Conservation (phyloP, 2,888 invertebrate genomes). For the Agrochola circellaris region DNA sequence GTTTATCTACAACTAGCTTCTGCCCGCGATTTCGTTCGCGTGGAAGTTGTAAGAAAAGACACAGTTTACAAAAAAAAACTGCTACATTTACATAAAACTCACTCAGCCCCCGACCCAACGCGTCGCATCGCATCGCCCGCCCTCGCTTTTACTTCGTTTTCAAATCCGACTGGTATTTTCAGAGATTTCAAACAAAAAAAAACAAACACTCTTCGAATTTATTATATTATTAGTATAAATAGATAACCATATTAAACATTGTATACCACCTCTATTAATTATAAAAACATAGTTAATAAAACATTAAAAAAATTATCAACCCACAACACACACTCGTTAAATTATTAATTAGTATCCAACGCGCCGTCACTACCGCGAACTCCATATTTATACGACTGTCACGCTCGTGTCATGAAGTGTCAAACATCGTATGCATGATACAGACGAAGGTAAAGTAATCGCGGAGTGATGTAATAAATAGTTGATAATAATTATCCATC, state of each 20-base stretch:
- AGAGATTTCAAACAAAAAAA: too few relatives aligned
- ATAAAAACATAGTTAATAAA: neutral
- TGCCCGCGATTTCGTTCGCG: too few relatives aligned
- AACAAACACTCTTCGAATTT: too few relatives aligned
- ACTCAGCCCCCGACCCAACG: too few relatives aligned
- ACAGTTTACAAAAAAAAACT: too few relatives aligned
- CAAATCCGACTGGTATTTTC: too few relatives aligned
- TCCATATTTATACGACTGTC: conserved; percentile 21
- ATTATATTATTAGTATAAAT: neutral
- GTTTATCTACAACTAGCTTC: neutral
- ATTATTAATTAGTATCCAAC: conserved; percentile 20
- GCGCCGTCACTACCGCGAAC: neutral
- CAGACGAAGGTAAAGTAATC: conserved; percentile 13
- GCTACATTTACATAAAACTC: too few relatives aligned
- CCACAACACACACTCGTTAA: neutral
- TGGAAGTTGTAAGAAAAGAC: too few relatives aligned
- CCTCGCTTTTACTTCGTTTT: too few relatives aligned
- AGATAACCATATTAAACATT: neutral
- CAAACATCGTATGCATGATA: conserved; percentile 35
- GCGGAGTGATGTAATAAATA: conserved; percentile 34
- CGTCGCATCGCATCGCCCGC: too few relatives aligned
- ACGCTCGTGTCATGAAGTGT: conserved; percentile 30
- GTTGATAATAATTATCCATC: too few relatives aligned
- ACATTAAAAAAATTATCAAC: neutral
- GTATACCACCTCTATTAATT: neutral